These are phyloP conservation scores for Loripinus fragilis DNA, from an alignment of 2,888 invertebrate genomes.

Conservation along the genomic window DNA sequence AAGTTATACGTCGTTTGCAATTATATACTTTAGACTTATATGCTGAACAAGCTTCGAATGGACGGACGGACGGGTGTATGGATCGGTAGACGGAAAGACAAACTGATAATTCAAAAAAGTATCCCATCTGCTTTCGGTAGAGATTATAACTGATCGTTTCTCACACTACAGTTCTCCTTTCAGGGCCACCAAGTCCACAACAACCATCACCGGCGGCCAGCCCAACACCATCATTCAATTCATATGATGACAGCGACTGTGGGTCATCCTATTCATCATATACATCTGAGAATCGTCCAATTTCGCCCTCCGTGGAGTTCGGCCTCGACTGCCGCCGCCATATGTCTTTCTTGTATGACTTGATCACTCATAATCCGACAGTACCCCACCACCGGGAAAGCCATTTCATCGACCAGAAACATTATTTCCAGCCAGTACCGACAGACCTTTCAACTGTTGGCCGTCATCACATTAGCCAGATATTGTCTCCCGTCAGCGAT, in stretches of 20 bases:
- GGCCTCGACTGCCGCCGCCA: constrained; percentile 67
- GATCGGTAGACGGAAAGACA: too few species aligned
- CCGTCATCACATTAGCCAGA: constrained; percentile 6
- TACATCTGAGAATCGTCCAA: constrained; percentile 57
- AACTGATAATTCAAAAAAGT: too few species aligned
- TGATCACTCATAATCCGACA: constrained; percentile 67
- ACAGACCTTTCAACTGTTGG: constrained; percentile 36
- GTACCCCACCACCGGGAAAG: constrained; percentile 50
- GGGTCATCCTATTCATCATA: constrained; percentile 53
- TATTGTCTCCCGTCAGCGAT: constrained; percentile 14
- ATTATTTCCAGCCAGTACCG: constrained; percentile 28
- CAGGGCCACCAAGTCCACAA: constrained; percentile 40
- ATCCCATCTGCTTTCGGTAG: too few species aligned
- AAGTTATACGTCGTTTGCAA: too few species aligned
- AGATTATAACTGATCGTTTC: too few species aligned
- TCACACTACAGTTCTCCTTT: too few species aligned
- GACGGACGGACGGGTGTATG: too few species aligned
- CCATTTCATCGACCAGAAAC: constrained; percentile 35
- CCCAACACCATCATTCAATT: constrained; percentile 50
- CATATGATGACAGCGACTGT: constrained; percentile 61
- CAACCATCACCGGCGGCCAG: constrained; percentile 54
- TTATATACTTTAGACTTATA: too few species aligned
- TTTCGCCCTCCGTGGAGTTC: constrained; percentile 65
- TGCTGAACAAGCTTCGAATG: too few species aligned
- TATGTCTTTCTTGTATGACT: constrained; percentile 70